A percentile compares a stretch with the other conserved stretches of the same genome.
These are phyloP conservation scores for Acrobasis consociella DNA, from an alignment of 2,888 invertebrate species.

Conservation along the genomic window DNA sequence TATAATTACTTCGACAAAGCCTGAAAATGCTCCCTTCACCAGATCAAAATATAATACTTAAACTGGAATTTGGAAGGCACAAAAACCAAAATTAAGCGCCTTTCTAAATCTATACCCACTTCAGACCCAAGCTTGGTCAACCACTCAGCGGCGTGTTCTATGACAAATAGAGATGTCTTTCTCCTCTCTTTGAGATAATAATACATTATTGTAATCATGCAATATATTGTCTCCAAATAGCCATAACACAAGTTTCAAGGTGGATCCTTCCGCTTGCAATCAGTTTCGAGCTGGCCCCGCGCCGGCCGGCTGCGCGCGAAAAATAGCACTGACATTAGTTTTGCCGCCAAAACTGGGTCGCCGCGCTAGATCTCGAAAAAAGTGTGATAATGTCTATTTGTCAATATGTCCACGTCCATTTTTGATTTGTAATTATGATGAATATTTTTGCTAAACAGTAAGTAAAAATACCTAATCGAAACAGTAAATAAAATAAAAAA, in stretches of 20 bases:
- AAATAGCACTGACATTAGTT: constrained; percentile 69
- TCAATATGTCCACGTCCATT: constrained; percentile 15
- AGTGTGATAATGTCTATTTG: neutral
- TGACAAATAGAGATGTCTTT: no score
- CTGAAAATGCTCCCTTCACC: no score
- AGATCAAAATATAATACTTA: no score
- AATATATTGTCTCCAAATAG: constrained; percentile 9
- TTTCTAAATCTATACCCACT: no score
- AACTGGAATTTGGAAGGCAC: no score
- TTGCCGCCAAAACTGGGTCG: constrained; percentile 66
- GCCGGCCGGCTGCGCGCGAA: constrained; percentile 52
- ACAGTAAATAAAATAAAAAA: no score
- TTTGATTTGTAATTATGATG: constrained; percentile 15
- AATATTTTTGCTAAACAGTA: constrained; percentile 23
- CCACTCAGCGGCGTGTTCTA: no score
- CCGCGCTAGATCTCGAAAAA: constrained; percentile 44
- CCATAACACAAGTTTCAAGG: constrained; percentile 41
- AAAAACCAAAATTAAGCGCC: no score
- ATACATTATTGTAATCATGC: neutral
- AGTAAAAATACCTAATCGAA: neutral
- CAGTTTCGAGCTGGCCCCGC: constrained; percentile 47
- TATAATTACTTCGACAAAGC: no score
- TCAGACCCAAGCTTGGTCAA: no score
- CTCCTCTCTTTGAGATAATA: no score
- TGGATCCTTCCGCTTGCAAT: constrained; percentile 41